Evolutionary conservation across 2,113 vertebrate species (phyloP).

Genomic region (Colossoma macropomum): DNA sequence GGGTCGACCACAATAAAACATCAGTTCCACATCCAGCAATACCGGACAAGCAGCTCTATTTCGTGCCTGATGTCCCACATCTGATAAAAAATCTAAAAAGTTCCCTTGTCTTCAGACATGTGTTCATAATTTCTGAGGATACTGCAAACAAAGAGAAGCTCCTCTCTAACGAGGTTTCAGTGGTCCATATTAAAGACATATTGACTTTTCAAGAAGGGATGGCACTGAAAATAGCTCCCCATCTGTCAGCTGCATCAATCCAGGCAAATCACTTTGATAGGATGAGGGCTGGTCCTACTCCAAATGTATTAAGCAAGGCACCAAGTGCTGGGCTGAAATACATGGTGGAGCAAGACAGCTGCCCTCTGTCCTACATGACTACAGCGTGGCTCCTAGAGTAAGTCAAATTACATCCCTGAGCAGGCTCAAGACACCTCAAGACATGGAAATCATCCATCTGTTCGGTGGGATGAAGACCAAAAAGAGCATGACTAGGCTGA

Average conservation of each 20-base stretch:
- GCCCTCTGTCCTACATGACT: conserved; percentile 16
- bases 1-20: conserved; percentile 33
- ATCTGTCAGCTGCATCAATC: too few species aligned
- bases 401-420: too few species aligned
- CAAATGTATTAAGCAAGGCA: conserved; percentile 41
- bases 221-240: too few species aligned
- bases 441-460: too few species aligned
- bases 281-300: too few species aligned
- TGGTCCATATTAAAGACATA: too few species aligned
- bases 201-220: too few species aligned
- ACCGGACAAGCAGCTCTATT: conserved; percentile 33
- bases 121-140: conserved; percentile 21
- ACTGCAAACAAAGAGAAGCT: conserved; percentile 26
- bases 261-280: too few species aligned
- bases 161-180: conserved; percentile 6
- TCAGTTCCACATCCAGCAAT: conserved; percentile 21
- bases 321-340: conserved; percentile 44
- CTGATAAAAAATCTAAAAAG: conserved; percentile 37
- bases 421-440: too few species aligned
- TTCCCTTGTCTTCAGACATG: conserved; percentile 26
- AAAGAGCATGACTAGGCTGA: too few species aligned
- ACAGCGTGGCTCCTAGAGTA: conserved; percentile 41
- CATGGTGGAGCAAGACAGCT: conserved; percentile 32
- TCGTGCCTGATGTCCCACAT: conserved; percentile 42
- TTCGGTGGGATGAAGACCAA: too few species aligned